Evolutionary conservation across 2,113 vertebrate genomes (phyloP).

Genomic region (Menidia beryllina): DNA sequence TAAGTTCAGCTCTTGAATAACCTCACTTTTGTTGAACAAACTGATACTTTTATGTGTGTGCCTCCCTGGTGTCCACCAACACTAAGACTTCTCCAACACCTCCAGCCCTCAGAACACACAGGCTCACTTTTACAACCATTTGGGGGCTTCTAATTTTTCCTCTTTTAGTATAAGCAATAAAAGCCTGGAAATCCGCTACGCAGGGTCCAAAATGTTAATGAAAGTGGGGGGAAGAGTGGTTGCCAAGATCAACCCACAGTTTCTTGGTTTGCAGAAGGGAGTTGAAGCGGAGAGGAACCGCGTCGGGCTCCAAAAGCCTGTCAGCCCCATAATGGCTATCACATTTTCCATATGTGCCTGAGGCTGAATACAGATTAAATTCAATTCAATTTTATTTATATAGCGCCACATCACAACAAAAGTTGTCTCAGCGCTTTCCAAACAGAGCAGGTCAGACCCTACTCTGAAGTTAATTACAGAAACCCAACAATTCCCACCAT

Average conservation of each 20-base stretch:
- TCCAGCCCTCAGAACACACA: constrained; percentile 65
- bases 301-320: constrained; percentile 79
- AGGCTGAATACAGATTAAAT: constrained; percentile 41
- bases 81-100: constrained; percentile 43
- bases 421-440: too few relatives aligned
- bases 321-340: constrained; percentile 86
- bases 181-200: constrained; percentile 86
- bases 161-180: constrained; percentile 84
- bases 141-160: constrained; percentile 83
- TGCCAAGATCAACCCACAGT: constrained; percentile 92
- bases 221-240: constrained; percentile 55
- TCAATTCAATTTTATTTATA: constrained; percentile 33
- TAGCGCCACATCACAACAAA: too few relatives aligned
- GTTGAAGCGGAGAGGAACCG: constrained; percentile 65
- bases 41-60: constrained; percentile 22
- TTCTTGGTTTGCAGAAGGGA: constrained; percentile 90
- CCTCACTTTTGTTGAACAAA: constrained; percentile 35
- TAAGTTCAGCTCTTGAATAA: constrained; percentile 24
- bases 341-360: constrained; percentile 80
- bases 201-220: constrained; percentile 89
- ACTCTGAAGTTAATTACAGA: too few relatives aligned
- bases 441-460: too few relatives aligned
- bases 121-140: constrained; percentile 86
- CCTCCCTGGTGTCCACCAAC: constrained; percentile 28
- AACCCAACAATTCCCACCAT: too few relatives aligned